Evolutionary conservation across 2,797 vertebrate species (phyloP).

Genomic region (Danio jaintianensis): DNA sequence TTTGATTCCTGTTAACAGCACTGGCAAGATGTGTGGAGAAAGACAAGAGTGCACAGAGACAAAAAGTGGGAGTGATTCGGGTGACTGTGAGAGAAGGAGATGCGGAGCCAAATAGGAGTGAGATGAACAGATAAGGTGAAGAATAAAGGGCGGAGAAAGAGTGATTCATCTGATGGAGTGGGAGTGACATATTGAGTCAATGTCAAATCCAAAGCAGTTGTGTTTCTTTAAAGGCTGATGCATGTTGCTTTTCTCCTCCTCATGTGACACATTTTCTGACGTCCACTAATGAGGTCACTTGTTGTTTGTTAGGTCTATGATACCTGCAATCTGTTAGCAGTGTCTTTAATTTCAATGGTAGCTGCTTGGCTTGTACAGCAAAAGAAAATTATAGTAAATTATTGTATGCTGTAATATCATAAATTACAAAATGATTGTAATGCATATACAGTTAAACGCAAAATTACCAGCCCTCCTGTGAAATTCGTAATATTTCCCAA

Average conservation of each 20-base stretch:
- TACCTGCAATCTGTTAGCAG: not conserved
- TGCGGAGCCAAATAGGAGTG: not conserved
- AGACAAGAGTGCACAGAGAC: slow-evolving; percentile 15
- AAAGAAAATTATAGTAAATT: too few species aligned
- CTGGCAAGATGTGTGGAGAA: slow-evolving; percentile 24
- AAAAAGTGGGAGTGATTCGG: slow-evolving; percentile 17
- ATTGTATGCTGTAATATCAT: too few species aligned
- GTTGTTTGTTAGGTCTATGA: not conserved
- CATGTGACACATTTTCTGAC: not conserved
- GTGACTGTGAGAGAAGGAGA: slow-evolving; percentile 22
- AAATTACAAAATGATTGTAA: too few species aligned
- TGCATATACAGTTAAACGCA: too few species aligned
- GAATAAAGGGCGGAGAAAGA: not conserved
- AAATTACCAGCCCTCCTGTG: too few species aligned
- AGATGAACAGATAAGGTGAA: slow-evolving; percentile 23
- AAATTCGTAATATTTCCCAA: too few species aligned
- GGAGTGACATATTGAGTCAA: not conserved
- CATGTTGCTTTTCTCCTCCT: not conserved
- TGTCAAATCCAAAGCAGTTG: not conserved
- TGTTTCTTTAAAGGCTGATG: not conserved
- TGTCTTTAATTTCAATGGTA: not conserved
- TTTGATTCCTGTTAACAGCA: slow-evolving; percentile 50
- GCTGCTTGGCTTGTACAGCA: not conserved
- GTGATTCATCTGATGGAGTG: slow-evolving; percentile 5
- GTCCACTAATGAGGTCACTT: not conserved